Base-by-base conservation (phyloP, 2,888 invertebrate genomes). In the Metellina segmentata region DNA sequence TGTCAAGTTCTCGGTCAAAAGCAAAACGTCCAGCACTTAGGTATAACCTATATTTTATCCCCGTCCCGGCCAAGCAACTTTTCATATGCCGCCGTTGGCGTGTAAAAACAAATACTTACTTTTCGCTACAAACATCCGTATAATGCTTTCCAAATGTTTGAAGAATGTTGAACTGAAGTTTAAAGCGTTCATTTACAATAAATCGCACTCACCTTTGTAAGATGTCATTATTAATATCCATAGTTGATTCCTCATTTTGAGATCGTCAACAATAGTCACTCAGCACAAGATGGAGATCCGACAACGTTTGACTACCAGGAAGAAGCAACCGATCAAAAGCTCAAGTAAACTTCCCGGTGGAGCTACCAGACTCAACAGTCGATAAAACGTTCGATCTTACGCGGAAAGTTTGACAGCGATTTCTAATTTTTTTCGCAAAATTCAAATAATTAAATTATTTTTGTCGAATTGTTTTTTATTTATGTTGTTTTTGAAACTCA, bases 1-100 rank as follows among this genome's bases (percentile, higher is more conserved):
- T 91, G 87, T 87, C 91, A 91, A 91, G 87, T 91, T 91, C 91
- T 91, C 77, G 87, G 91, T 82, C 91, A 91, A 34, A 69, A 77
- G 70, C 69, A 75, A 83, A 81, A 83, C 71, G 77, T 48, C 70
- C 86, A 53, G n/a, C 16, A 71, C 71, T n/a, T 74, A 87, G 79
- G 71, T 19, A 70, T 91, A 91, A 91, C 91, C 91, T 88, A 91
- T 87, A 86, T 91, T 86, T 74, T 70, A 61, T 79, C 52, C 61
- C 34, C 82, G n/a, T 70, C 61, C 87, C 91, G 87, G 83, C 85
- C 81, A 81, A 49, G 78, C 72, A 87, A 83, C 70, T 81, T 79
- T 79, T 78, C 34, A 72, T 77, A 81, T 82, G 86, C 91, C 86
- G 91, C 86, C 81, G 78, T 52, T 79, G 53, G 70, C 72, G 75